A percentile compares a stretch with the other conserved stretches of the same genome.
These are phyloP conservation scores for Drosophila busckii DNA, from an alignment of 1,140 invertebrate species.

Conservation along the genomic window DNA sequence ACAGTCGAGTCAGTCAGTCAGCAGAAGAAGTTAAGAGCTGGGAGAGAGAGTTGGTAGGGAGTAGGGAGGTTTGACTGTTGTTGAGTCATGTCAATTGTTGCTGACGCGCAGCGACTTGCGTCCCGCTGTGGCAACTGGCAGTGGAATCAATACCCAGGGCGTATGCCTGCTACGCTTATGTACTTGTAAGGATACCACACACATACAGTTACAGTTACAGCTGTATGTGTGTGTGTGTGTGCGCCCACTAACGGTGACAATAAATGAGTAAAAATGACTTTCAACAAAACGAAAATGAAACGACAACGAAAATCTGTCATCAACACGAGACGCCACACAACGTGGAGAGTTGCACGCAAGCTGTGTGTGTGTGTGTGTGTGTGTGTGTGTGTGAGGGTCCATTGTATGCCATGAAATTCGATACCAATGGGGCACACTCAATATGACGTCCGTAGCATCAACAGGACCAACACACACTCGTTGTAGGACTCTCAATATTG, in stretches of 20 bases:
- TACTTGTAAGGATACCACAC: constrained; percentile 66
- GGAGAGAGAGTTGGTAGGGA: constrained; percentile 2
- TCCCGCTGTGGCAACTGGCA: constrained; percentile 56
- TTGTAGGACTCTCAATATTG: too few species aligned
- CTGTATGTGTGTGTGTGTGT: too few species aligned
- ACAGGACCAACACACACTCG: constrained; percentile 1
- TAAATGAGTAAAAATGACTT: constrained; percentile 76
- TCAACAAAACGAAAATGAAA: constrained; percentile 71
- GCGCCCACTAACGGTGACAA: constrained; percentile 67
- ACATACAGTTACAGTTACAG: constrained; percentile 10
- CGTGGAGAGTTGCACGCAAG: constrained; percentile 31
- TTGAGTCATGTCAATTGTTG: constrained; percentile 72
- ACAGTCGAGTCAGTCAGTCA: constrained; percentile 10
- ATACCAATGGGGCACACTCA: constrained; percentile 50
- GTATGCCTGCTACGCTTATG: constrained; percentile 6
- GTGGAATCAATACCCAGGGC: constrained; percentile 62
- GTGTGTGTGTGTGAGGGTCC: constrained; percentile 19
- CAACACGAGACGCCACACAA: constrained; percentile 67
- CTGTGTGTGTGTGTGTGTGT: too few species aligned
- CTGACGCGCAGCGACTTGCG: constrained; percentile 20
- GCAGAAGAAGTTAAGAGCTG: constrained; percentile 2
- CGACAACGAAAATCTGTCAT: constrained; percentile 68
- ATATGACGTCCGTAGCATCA: not conserved
- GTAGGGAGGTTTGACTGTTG: constrained; percentile 40
- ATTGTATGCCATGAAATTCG: constrained; percentile 69